Base-by-base conservation (phyloP, 2,888 invertebrate genomes). In the Drosophila basisetae region DNA sequence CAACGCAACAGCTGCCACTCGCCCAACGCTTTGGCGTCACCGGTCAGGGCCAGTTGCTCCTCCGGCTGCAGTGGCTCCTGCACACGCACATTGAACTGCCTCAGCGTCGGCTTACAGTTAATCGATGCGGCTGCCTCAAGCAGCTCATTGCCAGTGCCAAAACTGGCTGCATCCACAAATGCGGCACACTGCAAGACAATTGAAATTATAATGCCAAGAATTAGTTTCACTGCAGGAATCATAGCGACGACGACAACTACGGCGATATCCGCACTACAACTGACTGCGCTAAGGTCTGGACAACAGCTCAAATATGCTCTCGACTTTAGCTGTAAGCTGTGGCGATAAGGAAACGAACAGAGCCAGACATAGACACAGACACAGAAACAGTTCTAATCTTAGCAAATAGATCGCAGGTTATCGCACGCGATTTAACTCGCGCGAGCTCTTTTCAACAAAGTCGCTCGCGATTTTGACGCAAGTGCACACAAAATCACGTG, bases 31-130 rank as follows among this genome's bases (percentile, higher is more conserved):
- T 94, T 92, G 66, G 95, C 95, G 91, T 95, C 95, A 39, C 97
- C 97, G 6, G 95, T 95, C 50, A 97, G 94, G 78, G 95, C 96
- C 16, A 97, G 95, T 61, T 94, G 94, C 93, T 97, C 97, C 61
- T 95, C 95, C 1, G 94, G 92, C 52, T 92, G 93, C 39, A 96
- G 91, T 67, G 95, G 92, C 13, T 80, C 59, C 49, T 94, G 91
- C 89, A 94, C 93, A 84, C 94, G 85, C 59, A 92, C 90, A 33
- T 83, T 88, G 61, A 92, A 92, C 47, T 78, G 72, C 22, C 91
- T 69, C 47, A 84, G 55, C 0, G 82, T 84, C 2, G 90, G 86
- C 59, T 78, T 80, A 68, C 91, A 91, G 43, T 49, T 69, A 41
- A 65, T 55, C 13, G 66, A 28, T 16, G 73, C 30, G 1, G 67